Percentiles rank a stretch among this genome's conserved stretches.
phyloP scores from a whole-genome alignment of 2,888 invertebrate genomes.

The Morpho deidamia region DNA sequence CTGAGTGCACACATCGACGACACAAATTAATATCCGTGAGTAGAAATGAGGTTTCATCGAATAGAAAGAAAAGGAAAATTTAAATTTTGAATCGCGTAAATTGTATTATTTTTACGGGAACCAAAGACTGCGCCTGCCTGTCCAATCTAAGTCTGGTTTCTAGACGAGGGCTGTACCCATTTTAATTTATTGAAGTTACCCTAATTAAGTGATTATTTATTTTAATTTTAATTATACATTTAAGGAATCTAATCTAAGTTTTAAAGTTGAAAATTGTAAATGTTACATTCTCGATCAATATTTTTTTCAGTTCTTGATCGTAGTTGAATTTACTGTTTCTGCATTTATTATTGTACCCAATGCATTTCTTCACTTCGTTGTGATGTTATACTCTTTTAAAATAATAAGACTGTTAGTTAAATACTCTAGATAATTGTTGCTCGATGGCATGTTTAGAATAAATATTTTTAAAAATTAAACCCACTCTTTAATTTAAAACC shows the following conservation, averaged over 20 bases:
- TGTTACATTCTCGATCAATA: conserved; percentile 21
- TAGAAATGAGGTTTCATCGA: conserved; percentile 61
- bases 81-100: conserved; percentile 4
- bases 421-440: conserved; percentile 69
- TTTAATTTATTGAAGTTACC: conserved; percentile 75
- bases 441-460: conserved; percentile 56
- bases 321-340: conserved; percentile 37
- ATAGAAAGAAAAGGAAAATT: conserved; percentile 63
- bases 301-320: conserved; percentile 28
- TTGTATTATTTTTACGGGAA: conserved; percentile 54
- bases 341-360: conserved; percentile 57
- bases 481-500: conserved; percentile 24
- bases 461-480: conserved; percentile 46
- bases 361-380: conserved; percentile 61
- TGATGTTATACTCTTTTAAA: conserved; percentile 72
- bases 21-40: conserved; percentile 62
- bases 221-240: conserved; percentile 41
- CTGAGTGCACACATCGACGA: conserved; percentile 32
- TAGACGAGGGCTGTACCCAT: conserved; percentile 45
- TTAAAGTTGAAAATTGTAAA: conserved; percentile 37
- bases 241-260: conserved; percentile 43
- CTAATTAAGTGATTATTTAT: conserved; percentile 72
- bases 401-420: conserved; percentile 75
- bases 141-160: conserved; percentile 45
- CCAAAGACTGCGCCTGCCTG: conserved; percentile 71